Conservation (phyloP, 2,888 invertebrate species). For the Rhyacophila evoluta region DNA sequence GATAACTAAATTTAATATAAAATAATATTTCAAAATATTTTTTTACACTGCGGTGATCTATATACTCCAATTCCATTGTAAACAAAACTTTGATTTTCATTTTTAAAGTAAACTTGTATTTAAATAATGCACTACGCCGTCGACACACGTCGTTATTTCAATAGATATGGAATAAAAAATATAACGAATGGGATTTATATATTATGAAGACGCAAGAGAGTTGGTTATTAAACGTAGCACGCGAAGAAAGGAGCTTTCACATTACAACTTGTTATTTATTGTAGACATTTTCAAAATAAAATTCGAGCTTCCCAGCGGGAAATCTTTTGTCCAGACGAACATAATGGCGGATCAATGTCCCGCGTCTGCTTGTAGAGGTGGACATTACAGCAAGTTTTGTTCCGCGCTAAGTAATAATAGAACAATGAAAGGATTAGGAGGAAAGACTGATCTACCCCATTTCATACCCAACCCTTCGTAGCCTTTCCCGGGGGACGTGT, state of each 20-base stretch:
- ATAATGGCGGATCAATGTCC: conserved; percentile 51
- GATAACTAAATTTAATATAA: no score
- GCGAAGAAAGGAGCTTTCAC: not conserved
- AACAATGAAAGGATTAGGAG: conserved; percentile 35
- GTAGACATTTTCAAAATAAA: conserved; percentile 37
- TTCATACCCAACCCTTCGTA: not conserved
- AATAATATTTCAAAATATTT: no score
- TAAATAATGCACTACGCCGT: no score
- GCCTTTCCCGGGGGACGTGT: not conserved
- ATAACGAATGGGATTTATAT: no score
- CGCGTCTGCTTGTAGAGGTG: conserved; percentile 29
- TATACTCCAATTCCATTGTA: no score
- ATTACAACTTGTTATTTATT: not conserved
- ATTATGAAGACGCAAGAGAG: no score
- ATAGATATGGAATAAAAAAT: no score
- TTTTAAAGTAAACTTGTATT: no score
- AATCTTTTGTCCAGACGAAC: conserved; percentile 37
- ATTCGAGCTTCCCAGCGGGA: conserved; percentile 48
- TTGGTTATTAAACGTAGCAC: no score
- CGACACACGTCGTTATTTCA: no score
- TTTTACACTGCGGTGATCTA: no score
- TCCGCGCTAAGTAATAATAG: conserved; percentile 31
- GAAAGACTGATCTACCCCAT: conserved; percentile 16
- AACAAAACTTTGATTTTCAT: no score
- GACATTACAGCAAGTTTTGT: conserved; percentile 29